A percentile compares a stretch with the other conserved stretches of the same genome.
Evolutionary conservation across 2,888 invertebrate genomes (phyloP).

Genomic region (Phalera bucephala): DNA sequence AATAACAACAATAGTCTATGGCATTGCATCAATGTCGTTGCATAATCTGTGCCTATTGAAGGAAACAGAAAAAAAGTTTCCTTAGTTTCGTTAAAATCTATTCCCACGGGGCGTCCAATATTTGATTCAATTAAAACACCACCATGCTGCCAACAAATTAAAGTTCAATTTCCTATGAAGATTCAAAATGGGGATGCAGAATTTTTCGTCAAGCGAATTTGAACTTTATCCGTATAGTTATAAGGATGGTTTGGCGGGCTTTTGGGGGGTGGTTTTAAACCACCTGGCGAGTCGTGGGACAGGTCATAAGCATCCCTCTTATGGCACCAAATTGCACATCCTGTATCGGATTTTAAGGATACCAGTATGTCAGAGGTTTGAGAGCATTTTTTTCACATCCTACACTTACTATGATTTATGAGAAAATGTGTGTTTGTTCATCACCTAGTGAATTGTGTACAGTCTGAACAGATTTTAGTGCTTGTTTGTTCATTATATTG

Average conservation of each 20-base stretch:
- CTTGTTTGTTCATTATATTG: too few species aligned
- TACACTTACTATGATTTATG: too few species aligned
- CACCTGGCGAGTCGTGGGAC: conserved; percentile 78
- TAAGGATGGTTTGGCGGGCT: conserved; percentile 18
- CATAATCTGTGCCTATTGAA: conserved; percentile 25
- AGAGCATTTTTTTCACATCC: conserved; percentile 2
- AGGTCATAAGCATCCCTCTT: conserved; percentile 77
- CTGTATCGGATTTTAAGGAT: conserved; percentile 46
- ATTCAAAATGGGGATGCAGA: not conserved
- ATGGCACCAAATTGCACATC: conserved; percentile 62
- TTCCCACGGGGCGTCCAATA: conserved; percentile 65
- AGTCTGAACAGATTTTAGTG: too few species aligned
- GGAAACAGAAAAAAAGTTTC: conserved; percentile 54
- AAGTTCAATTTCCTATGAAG: conserved; percentile 5
- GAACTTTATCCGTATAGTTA: conserved; percentile 8
- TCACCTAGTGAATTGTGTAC: too few species aligned
- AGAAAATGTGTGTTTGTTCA: too few species aligned
- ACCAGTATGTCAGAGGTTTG: conserved; percentile 3
- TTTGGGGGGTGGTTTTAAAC: conserved; percentile 43
- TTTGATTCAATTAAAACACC: conserved; percentile 5
- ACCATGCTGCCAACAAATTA: conserved; percentile 12
- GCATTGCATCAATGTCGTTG: conserved; percentile 24
- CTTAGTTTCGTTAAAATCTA: conserved; percentile 61
- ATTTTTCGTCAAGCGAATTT: conserved; percentile 6
- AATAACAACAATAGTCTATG: conserved; percentile 7